Evolutionary conservation across 2,888 invertebrate genomes (phyloP).

Genomic region (Synergus japonicus): DNA sequence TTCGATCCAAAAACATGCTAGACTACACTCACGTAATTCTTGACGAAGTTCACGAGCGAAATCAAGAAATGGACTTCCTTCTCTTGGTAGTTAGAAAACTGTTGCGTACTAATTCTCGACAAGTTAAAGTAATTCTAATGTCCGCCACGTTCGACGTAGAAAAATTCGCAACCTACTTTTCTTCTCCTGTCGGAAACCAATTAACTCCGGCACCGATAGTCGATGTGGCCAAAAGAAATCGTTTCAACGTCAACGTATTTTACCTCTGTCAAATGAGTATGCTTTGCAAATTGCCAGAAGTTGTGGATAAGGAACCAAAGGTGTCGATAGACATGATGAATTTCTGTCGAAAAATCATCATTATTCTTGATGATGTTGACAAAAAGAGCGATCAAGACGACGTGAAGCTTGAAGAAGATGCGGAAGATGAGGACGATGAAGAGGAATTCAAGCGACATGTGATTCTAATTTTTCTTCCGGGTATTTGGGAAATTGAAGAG

Average conservation of each 20-base stretch:
- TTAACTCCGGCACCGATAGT: slow-evolving; percentile 80
- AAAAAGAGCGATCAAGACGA: slow-evolving; percentile 51
- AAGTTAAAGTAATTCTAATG: slow-evolving; percentile 90
- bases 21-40: slow-evolving; percentile 93
- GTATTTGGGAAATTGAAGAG: slow-evolving; percentile 90
- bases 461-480: slow-evolving; percentile 94
- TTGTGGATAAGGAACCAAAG: slow-evolving; percentile 81
- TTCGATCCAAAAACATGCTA: slow-evolving; percentile 84
- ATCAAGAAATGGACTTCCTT: slow-evolving; percentile 94
- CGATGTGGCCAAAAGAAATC: slow-evolving; percentile 78
- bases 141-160: slow-evolving; percentile 93
- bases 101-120: slow-evolving; percentile 82
- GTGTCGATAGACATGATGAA: slow-evolving; percentile 82
- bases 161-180: slow-evolving; percentile 86
- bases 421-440: slow-evolving; percentile 71
- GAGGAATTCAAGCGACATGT: slow-evolving; percentile 79
- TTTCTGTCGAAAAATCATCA: slow-evolving; percentile 80
- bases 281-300: slow-evolving; percentile 65
- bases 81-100: slow-evolving; percentile 90
- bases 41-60: slow-evolving; percentile 96
- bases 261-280: slow-evolving; percentile 79
- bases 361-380: slow-evolving; percentile 83
- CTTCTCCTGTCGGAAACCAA: slow-evolving; percentile 72
- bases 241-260: slow-evolving; percentile 81
- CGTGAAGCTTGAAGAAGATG: slow-evolving; percentile 47